Conservation (phyloP, 2,888 invertebrate genomes). For the Rhamphomyia laevipes region DNA sequence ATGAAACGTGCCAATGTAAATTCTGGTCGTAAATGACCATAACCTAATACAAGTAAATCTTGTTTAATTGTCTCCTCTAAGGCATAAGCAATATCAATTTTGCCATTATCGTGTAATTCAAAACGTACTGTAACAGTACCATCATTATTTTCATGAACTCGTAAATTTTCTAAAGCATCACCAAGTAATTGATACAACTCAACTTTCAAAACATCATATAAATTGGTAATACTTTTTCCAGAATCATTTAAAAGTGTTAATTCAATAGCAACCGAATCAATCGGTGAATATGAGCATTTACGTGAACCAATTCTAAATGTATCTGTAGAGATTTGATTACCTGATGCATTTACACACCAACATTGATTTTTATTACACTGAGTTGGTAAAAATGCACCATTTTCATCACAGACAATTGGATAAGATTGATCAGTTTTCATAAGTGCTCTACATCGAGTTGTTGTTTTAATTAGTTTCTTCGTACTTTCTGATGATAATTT, state of each 20-base stretch:
- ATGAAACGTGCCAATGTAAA: conserved; percentile 52
- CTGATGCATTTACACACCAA: conserved; percentile 82
- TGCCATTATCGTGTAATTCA: conserved; percentile 55
- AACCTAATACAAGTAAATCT: conserved; percentile 26
- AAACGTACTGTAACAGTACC: conserved; percentile 44
- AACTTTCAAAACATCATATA: conserved; percentile 38
- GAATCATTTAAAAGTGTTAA: conserved; percentile 56
- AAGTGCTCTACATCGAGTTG: conserved; percentile 39
- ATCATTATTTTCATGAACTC: conserved; percentile 42
- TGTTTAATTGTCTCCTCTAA: conserved; percentile 61
- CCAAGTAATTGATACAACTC: conserved; percentile 36
- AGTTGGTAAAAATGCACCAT: conserved; percentile 59
- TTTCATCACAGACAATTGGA: conserved; percentile 49
- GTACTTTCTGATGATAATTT: conserved; percentile 29
- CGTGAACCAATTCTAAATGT: conserved; percentile 46
- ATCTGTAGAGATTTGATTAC: conserved; percentile 52
- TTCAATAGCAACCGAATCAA: conserved; percentile 64
- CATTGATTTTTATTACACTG: conserved; percentile 63
- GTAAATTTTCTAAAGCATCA: conserved; percentile 42
- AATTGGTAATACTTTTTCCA: conserved; percentile 39
- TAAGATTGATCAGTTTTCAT: conserved; percentile 33
- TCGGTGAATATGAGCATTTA: conserved; percentile 51
- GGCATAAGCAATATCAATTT: conserved; percentile 67
- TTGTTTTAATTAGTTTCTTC: conserved; percentile 25
- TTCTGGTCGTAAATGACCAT: conserved; percentile 43